Conservation (phyloP, 2,113 vertebrate genomes). For the Sminthopsis crassicaudata region DNA sequence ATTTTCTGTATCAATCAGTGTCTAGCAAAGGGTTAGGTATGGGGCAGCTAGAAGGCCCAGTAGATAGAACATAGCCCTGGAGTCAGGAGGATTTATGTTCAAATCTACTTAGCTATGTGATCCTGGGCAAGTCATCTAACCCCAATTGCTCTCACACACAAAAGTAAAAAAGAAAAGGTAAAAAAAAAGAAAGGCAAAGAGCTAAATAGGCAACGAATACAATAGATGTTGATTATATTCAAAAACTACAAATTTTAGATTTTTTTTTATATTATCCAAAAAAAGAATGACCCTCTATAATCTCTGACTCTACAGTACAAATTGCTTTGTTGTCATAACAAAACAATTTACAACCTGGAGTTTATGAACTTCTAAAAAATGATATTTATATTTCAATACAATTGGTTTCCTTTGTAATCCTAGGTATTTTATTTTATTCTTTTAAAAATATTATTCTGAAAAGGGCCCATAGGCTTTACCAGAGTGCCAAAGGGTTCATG, state of each 20-base stretch:
- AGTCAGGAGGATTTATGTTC: too few relatives aligned
- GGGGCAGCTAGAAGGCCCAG: too few relatives aligned
- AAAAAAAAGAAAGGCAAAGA: not conserved
- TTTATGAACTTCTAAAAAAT: not conserved
- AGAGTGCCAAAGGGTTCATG: not conserved
- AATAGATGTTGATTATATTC: not conserved
- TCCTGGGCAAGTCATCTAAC: too few relatives aligned
- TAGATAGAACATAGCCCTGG: too few relatives aligned
- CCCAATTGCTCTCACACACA: too few relatives aligned
- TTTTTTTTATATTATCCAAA: not conserved
- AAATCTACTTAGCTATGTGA: too few relatives aligned
- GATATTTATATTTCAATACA: not conserved
- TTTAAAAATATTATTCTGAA: not conserved
- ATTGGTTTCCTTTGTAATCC: not conserved
- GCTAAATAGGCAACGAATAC: not conserved
- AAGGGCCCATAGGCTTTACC: not conserved
- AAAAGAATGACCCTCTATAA: not conserved
- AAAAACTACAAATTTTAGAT: not conserved
- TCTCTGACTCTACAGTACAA: not conserved
- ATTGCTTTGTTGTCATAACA: not conserved
- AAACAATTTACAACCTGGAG: not conserved
- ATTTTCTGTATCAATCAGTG: not conserved
- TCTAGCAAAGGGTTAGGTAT: not conserved
- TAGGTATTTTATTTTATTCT: not conserved
- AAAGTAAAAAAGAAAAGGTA: too few relatives aligned